phyloP scores from a whole-genome alignment of 2,888 invertebrate genomes.

The Platycnemis pennipes region DNA sequence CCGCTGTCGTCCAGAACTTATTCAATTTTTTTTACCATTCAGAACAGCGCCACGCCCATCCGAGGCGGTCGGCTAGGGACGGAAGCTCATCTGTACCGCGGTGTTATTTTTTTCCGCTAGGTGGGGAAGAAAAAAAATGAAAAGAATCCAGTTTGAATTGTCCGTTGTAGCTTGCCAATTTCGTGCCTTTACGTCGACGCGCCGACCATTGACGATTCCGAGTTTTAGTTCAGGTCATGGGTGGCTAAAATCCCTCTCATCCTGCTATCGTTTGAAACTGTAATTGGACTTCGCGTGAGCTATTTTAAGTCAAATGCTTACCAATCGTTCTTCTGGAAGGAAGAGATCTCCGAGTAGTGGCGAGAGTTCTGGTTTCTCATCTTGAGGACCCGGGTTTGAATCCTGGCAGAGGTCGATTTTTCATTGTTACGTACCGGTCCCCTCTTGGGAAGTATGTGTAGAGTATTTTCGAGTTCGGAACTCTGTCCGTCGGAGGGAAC shows the following conservation, averaged over 20 bases:
- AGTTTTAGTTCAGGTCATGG: not conserved
- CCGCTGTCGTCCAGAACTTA: not conserved
- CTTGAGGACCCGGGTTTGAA: no score
- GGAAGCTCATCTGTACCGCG: not conserved
- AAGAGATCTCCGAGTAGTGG: not conserved
- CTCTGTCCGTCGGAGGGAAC: no score
- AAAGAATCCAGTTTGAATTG: not conserved
- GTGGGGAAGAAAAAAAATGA: constrained; percentile 17
- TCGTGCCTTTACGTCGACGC: not conserved
- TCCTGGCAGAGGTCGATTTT: no score
- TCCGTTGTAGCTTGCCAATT: constrained; percentile 21
- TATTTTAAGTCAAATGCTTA: not conserved
- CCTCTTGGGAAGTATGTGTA: no score
- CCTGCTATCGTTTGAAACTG: not conserved
- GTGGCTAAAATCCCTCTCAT: not conserved
- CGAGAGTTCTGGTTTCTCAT: no score
- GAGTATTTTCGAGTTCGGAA: no score
- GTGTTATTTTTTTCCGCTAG: constrained; percentile 20
- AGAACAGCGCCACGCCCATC: constrained; percentile 34
- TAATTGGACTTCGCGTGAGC: not conserved
- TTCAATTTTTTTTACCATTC: not conserved
- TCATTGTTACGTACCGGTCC: no score
- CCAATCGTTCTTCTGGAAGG: not conserved
- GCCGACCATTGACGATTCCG: not conserved
- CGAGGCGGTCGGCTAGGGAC: constrained; percentile 30